Evolutionary conservation across 2,797 vertebrate species (phyloP).

Genomic region (Orestias chungarensis): DNA sequence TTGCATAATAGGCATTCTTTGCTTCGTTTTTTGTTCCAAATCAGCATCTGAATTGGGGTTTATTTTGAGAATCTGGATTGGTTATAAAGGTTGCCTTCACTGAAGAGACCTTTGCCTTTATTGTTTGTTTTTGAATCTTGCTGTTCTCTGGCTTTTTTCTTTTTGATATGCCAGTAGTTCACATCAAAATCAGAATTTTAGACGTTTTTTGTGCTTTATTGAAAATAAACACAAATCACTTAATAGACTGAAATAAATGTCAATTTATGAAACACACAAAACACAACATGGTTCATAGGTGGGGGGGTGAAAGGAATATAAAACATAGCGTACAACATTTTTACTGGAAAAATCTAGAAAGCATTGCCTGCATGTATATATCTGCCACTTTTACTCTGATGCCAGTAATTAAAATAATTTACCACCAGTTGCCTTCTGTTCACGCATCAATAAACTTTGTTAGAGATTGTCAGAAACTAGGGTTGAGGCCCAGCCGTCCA

Average conservation of each 20-base stretch:
- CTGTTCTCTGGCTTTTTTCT: constrained; percentile 8
- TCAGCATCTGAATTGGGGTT: constrained; percentile 27
- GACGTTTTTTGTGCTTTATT: not conserved
- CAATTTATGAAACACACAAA: not conserved
- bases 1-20: constrained; percentile 63
- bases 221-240: not conserved
- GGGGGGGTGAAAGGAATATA: not conserved
- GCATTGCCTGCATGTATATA: not conserved
- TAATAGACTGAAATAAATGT: no score
- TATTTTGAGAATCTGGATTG: constrained; percentile 60
- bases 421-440: not conserved
- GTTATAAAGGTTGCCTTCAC: constrained; percentile 38
- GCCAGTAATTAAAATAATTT: not conserved
- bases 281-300: not conserved
- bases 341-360: not conserved
- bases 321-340: not conserved
- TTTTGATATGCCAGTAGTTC: constrained; percentile 20
- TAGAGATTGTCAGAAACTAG: no score
- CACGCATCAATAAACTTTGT: not conserved
- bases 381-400: not conserved
- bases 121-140: constrained; percentile 56
- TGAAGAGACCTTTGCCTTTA: constrained; percentile 44
- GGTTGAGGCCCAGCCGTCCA: no score
- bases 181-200: constrained; percentile 22
- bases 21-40: constrained; percentile 36